A percentile compares a stretch with the other conserved stretches of the same genome.
These are phyloP conservation scores for Ostrea edulis DNA, from an alignment of 1,140 invertebrate genomes.

Conservation along the genomic window DNA sequence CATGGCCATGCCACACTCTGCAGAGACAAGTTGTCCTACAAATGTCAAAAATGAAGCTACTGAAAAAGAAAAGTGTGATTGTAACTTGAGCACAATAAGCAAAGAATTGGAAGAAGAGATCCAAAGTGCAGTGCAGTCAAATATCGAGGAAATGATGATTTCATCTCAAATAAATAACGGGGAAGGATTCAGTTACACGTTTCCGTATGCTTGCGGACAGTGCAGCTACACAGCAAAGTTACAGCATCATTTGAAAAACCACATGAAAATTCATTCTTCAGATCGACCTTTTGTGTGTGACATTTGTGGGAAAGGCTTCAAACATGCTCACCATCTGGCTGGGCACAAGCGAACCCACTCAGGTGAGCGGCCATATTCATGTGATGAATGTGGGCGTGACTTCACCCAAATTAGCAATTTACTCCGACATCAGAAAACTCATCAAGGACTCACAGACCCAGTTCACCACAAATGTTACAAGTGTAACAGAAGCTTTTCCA, in stretches of 20 bases:
- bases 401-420: conserved; percentile 84
- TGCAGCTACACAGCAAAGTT: conserved; percentile 10
- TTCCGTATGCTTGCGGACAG: not conserved
- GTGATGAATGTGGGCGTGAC: conserved; percentile 82
- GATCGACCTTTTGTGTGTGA: conserved; percentile 46
- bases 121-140: not conserved
- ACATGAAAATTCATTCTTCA: conserved; percentile 40
- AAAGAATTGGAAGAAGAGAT: conserved; percentile 1
- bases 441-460: conserved; percentile 64
- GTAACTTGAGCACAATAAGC: not conserved
- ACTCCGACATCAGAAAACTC: conserved; percentile 82
- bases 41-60: not conserved
- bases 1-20: not conserved
- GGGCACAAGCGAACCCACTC: conserved; percentile 93
- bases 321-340: conserved; percentile 36
- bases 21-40: not conserved
- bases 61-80: not conserved
- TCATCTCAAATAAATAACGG: not conserved
- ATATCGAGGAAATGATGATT: not conserved
- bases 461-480: not conserved
- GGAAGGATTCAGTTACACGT: not conserved
- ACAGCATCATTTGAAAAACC: conserved; percentile 34
- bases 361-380: conserved; percentile 92
- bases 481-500: not conserved
- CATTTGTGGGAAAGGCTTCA: conserved; percentile 49